Percentiles rank a stretch among this genome's conserved stretches.
Conservation (phyloP, 1,140 invertebrate genomes). For the Trachymyrmex cornetzi region DNA sequence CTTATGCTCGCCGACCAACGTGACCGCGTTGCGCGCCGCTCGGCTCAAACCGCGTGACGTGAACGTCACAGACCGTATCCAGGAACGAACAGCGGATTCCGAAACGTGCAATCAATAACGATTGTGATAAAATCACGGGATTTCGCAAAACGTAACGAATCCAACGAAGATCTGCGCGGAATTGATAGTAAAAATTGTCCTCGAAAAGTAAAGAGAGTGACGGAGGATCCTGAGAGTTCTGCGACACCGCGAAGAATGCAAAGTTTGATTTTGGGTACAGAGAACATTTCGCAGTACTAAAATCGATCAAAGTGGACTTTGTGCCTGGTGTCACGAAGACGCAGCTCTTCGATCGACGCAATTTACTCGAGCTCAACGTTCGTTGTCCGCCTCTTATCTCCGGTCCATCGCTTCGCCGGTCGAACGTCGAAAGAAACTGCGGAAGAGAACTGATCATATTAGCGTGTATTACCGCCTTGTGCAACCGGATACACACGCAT, state of each 20-base stretch:
- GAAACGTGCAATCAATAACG: not conserved
- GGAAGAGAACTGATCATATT: conserved; percentile 1
- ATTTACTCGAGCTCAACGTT: conserved; percentile 13
- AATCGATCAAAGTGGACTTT: conserved; percentile 20
- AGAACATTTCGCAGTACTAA: conserved; percentile 20
- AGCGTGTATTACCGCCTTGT: not conserved
- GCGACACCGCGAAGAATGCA: not conserved
- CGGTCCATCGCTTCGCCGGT: not conserved
- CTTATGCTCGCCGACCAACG: conserved; percentile 83
- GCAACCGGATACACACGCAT: conserved; percentile 33
- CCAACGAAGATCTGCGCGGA: not conserved
- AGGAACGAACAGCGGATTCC: not conserved
- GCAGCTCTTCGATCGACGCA: not conserved
- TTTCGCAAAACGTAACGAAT: not conserved
- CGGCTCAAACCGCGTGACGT: conserved; percentile 63
- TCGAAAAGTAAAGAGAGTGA: not conserved
- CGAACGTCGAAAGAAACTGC: not conserved
- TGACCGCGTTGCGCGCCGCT: conserved; percentile 61
- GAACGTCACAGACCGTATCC: conserved; percentile 43
- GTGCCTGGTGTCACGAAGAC: conserved; percentile 7
- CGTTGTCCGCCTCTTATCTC: conserved; percentile 13
- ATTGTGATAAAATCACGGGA: not conserved
- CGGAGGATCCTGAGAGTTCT: not conserved
- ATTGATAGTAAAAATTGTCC: not conserved
- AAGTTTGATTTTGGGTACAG: too few relatives aligned